Base-by-base conservation (phyloP, 2,113 vertebrate species). In the Sturnira hondurensis region DNA sequence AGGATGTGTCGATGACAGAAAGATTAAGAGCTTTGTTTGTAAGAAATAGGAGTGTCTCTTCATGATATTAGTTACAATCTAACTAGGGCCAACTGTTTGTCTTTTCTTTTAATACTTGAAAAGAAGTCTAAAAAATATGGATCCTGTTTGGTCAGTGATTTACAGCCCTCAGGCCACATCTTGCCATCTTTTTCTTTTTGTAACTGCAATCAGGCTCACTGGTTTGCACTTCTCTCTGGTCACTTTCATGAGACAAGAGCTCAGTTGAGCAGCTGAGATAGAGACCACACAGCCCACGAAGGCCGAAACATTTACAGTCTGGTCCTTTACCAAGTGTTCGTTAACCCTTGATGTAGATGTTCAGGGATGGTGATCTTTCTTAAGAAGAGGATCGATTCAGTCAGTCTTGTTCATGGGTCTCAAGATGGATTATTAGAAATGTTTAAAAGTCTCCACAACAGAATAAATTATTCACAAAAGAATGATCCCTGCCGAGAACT, bases 121-220 rank as follows among this genome's bases (percentile, higher is more conserved):
- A 91, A 95, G 43, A 87, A 92, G 93, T 85, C n/a, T 82, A 41
- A 38, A 28, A 82, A 89, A 83, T 65, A 70, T 91, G 78, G 91
- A 84, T 93, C 87, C 45, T 20, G 86, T 92, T 93, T 93, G 73
- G 54, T 77, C 50, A 78, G 28, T 67, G 95, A 93, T 77, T 16
- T 56, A 5, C 1, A 10, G 12, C 17, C 50, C 20, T 33, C 7
- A 68, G 38, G 52, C 63, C 26, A 71, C 45, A 80, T 22, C 70
- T 28, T 63, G 92, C 50, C 28, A 41, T 74, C 24, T 3, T 93
- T 15, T 31, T 58, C 5, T 38, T 77, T 93, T 22, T 12, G 1
- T 54, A 74, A 78, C 47, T 28, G 33, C 3, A 63, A 56, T 17
- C 43, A 50, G 13, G 16, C 12, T 20, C 56, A 4, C 2, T 15